Evolutionary conservation across 2,113 vertebrate species (phyloP), one percentile per base, ranked within the genome.

Genomic region (Opisthocomus hoazin): DNA sequence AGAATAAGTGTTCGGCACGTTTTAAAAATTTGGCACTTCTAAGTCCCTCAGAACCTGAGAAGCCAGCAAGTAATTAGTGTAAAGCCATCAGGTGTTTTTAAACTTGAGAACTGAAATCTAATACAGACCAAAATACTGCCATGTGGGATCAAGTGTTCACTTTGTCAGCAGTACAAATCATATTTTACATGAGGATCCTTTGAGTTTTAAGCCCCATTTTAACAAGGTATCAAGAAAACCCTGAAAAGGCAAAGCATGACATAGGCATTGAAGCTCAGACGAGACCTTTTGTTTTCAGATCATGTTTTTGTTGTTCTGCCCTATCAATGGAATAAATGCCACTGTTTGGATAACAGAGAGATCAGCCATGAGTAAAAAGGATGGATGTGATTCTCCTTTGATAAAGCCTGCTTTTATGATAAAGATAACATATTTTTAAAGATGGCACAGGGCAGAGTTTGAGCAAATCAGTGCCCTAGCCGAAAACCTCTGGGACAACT

Each of bases 121-220:
- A 54, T 16, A 45, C 5, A 27, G 71, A 41, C 22, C 73, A 58
- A 86, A 58, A 18, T 54, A 50, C 10, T 48, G 11, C 15, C 34
- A 21, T 1, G 0, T 37, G 54, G 32, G 18, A 63, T n/a, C 36
- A 64, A 83, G 20, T 0, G 0, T n/a, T 78, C n/a, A 26, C 21
- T 87, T 84, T 71, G 11, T 68, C 60, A 71, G 36, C 29, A 65
- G 37, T 27, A 65, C 3, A 57, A 46, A 19, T 41, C 18, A 46
- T 21, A 66, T 21, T 83, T 80, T 74, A 56, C 2, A 12, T 57
- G 15, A 58, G 21, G 18, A 76, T 45, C 24, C 24, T 68, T 91
- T 39, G 34, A 26, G 27, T 54, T 80, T 96, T 22, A 80, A 80
- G 51, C 4, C 13, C 7, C 11, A 27, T 78, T 87, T 87, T 66